Evolutionary conservation across 1,140 invertebrate species (phyloP).

Genomic region (Zeugodacus cucurbitae): DNA sequence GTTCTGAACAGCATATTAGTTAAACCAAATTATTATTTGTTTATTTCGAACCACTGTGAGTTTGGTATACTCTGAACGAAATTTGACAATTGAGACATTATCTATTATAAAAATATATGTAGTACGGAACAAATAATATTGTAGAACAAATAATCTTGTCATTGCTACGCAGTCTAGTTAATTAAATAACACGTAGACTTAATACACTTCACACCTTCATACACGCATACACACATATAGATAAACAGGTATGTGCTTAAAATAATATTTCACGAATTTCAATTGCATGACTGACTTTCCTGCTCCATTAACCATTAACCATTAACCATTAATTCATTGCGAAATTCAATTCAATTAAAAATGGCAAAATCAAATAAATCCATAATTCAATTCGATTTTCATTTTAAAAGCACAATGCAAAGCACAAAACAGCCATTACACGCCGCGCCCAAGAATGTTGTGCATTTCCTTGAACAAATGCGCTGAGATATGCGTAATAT

Average conservation of each 20-base stretch:
- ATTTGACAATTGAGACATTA: too few species aligned
- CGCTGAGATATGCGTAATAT: constrained; percentile 27
- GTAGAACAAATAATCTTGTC: too few species aligned
- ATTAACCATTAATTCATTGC: background rate
- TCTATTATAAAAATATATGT: too few species aligned
- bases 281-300: background rate
- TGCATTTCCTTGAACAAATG: constrained; percentile 17
- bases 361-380: background rate
- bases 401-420: background rate
- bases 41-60: too few species aligned
- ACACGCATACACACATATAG: too few species aligned
- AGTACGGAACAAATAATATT: too few species aligned
- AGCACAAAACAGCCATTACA: background rate
- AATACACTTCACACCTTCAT: too few species aligned
- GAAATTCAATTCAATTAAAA: constrained; percentile 20
- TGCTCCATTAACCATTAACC: background rate
- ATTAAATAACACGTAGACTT: too few species aligned
- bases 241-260: background rate
- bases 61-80: too few species aligned
- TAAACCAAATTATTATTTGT: too few species aligned
- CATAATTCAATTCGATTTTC: constrained; percentile 25
- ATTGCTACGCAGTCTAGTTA: too few species aligned
- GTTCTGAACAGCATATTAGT: too few species aligned
- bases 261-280: constrained; percentile 26
- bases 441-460: constrained; percentile 13